These are phyloP conservation scores for Porites rus DNA, from an alignment of 92 coral and sea anemone species.

Conservation along the genomic window DNA sequence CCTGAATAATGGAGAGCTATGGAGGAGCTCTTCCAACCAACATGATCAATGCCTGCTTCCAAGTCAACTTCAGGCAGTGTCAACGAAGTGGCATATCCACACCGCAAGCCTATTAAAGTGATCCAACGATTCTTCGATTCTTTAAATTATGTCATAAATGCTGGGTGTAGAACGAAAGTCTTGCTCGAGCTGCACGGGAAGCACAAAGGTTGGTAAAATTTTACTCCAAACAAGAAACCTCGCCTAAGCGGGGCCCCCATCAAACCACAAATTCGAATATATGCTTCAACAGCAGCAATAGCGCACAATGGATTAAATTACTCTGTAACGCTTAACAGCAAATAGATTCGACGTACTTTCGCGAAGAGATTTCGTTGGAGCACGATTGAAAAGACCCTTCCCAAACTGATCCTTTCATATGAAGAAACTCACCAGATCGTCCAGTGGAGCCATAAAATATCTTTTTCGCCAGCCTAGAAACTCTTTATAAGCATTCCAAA, in stretches of 20 bases:
- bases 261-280: conserved; percentile 35
- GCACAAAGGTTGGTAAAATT: conserved; percentile 7
- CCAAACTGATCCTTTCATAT: conserved; percentile 48
- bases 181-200: conserved; percentile 17
- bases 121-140: conserved; percentile 20
- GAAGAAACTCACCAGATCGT: conserved; percentile 47
- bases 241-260: conserved; percentile 15
- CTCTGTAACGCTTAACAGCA: conserved; percentile 40
- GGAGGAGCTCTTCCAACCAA: conserved; percentile 24
- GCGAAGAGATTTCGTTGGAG: conserved; percentile 25
- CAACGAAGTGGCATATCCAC: conserved; percentile 38
- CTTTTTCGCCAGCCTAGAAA: conserved; percentile 4
- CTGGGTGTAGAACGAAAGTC: conserved; percentile 24
- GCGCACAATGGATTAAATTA: conserved; percentile 25
- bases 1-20: conserved; percentile 27
- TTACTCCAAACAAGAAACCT: conserved; percentile 41
- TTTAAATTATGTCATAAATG: not conserved
- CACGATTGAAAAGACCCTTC: conserved; percentile 4
- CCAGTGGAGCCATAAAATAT: conserved; percentile 43
- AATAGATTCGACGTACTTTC: conserved; percentile 41
- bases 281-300: conserved; percentile 32
- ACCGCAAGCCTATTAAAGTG: conserved; percentile 40
- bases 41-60: conserved; percentile 23
- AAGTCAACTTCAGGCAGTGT: conserved; percentile 25
- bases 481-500: not conserved